Evolutionary conservation across 2,113 vertebrate species (phyloP).

Genomic region (Charina bottae): DNA sequence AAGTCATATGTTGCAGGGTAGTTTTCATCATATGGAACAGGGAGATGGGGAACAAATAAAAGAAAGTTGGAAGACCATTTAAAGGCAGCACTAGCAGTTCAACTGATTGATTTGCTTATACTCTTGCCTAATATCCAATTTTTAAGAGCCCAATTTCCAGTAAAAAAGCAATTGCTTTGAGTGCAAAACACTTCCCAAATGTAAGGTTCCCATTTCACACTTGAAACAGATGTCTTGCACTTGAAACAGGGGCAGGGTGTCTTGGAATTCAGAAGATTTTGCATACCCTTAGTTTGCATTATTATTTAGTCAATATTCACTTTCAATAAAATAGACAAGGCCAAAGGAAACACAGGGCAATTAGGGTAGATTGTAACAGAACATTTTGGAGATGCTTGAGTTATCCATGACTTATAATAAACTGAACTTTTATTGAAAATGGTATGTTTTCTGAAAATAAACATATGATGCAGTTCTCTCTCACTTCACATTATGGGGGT

Average conservation of each 20-base stretch:
- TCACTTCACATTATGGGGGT: background rate
- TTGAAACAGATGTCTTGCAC: background rate
- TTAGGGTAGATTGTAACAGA: background rate
- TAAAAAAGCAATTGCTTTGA: background rate
- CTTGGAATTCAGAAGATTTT: background rate
- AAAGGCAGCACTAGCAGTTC: background rate
- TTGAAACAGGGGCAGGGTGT: background rate
- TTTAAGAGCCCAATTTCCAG: background rate
- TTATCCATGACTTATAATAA: background rate
- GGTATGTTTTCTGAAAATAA: background rate
- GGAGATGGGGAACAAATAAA: background rate
- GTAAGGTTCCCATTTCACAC: background rate
- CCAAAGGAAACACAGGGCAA: background rate
- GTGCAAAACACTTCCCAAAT: background rate
- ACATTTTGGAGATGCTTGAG: background rate
- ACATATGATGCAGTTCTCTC: background rate
- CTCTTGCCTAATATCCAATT: background rate
- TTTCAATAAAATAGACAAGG: background rate
- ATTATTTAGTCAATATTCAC: background rate
- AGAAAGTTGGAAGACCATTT: background rate
- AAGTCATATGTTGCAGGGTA: background rate
- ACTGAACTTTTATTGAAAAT: background rate
- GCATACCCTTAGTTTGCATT: background rate
- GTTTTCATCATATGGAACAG: background rate
- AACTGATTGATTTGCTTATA: background rate